Evolutionary conservation across 1,140 invertebrate species (phyloP).

Genomic region (Magallana angulata): DNA sequence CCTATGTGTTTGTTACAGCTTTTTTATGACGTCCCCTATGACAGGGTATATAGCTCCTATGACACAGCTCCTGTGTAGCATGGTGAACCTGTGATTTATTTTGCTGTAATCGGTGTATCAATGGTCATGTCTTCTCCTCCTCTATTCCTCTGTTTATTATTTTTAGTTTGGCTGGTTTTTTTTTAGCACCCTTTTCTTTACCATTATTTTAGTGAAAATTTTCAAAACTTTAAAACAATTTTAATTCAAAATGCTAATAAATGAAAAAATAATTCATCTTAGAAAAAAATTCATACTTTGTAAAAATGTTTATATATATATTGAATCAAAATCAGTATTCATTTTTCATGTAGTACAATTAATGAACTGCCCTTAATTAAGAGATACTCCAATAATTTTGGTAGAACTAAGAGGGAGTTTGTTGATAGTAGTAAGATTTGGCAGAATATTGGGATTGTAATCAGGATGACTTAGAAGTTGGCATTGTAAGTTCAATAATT

Average conservation of each 20-base stretch:
- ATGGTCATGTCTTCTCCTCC: background rate
- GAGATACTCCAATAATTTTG: too few species aligned
- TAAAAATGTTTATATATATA: too few species aligned
- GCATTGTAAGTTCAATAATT: background rate
- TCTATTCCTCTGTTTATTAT: background rate
- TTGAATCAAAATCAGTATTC: too few species aligned
- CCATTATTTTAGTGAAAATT: background rate
- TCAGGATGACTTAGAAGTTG: too few species aligned
- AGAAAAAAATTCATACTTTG: too few species aligned
- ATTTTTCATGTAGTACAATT: too few species aligned
- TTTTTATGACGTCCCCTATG: background rate
- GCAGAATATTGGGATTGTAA: background rate
- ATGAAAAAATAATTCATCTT: too few species aligned
- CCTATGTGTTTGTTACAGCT: background rate
- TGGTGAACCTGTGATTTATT: conserved; percentile 17
- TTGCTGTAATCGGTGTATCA: background rate
- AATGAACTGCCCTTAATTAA: too few species aligned
- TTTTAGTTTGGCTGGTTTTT: conserved; percentile 4
- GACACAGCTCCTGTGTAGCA: conserved; percentile 4
- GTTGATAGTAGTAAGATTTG: conserved; percentile 1
- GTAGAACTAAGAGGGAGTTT: background rate
- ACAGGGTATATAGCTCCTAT: conserved; percentile 15
- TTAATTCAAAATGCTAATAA: too few species aligned
- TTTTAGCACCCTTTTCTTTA: background rate
- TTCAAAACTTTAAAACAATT: too few species aligned